Evolutionary conservation across 2,888 invertebrate genomes (phyloP).

Genomic region (Mythimna lalbum): DNA sequence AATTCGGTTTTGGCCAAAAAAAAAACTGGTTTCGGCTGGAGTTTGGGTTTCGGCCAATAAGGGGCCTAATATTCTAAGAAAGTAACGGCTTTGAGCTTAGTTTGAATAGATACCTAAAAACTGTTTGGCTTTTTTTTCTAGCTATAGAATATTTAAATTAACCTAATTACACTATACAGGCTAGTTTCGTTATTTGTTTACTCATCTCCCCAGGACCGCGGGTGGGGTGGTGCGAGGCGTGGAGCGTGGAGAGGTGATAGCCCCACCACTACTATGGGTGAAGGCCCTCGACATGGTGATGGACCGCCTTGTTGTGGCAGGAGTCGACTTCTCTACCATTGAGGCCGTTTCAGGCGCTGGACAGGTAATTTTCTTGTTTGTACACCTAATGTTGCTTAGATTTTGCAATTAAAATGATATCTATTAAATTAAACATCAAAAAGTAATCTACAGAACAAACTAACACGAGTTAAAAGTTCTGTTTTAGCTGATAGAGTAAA

Average conservation of each 20-base stretch:
- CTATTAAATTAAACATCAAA: background rate
- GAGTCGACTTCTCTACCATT: slow-evolving; percentile 96
- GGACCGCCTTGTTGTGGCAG: slow-evolving; percentile 95
- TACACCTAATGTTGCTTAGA: background rate
- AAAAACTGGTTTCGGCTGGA: too few relatives aligned
- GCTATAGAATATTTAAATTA: too few relatives aligned
- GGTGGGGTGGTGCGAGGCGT: slow-evolving; percentile 90
- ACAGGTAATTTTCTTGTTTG: slow-evolving; percentile 91
- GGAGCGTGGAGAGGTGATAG: slow-evolving; percentile 91
- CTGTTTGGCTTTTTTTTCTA: too few relatives aligned
- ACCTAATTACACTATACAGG: too few relatives aligned
- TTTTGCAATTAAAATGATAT: background rate
- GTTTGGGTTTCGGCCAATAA: too few relatives aligned
- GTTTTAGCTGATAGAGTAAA: too few relatives aligned
- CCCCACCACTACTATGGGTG: slow-evolving; percentile 98
- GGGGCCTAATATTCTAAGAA: too few relatives aligned
- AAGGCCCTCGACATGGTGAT: slow-evolving; percentile 98
- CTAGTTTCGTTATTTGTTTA: background rate
- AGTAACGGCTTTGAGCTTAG: too few relatives aligned
- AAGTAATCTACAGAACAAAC: too few relatives aligned
- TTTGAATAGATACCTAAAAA: too few relatives aligned
- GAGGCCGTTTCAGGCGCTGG: slow-evolving; percentile 97
- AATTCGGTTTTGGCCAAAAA: too few relatives aligned
- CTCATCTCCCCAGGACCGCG: slow-evolving; percentile 80
- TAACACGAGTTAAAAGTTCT: too few relatives aligned